Conservation (phyloP, 2,797 vertebrate genomes). For the Mormyrops boulengeri region DNA sequence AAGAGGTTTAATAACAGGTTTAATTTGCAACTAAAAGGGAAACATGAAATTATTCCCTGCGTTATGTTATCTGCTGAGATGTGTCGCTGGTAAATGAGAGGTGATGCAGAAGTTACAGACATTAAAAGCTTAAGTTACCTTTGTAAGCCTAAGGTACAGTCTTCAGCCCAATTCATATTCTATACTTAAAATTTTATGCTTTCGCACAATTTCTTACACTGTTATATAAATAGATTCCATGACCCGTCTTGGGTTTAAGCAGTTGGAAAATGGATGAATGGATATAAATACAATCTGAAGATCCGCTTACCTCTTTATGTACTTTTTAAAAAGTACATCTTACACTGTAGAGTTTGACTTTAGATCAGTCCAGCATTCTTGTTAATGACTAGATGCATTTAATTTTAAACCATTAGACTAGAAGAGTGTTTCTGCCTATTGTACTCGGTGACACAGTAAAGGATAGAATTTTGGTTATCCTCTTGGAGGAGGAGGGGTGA, state of each 20-base stretch:
- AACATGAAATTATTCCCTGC: not conserved
- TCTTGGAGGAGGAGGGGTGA: not conserved
- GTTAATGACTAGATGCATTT: not conserved
- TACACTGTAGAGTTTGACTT: not conserved
- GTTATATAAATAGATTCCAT: not conserved
- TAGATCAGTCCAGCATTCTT: not conserved
- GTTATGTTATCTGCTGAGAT: not conserved
- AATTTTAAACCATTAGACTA: not conserved
- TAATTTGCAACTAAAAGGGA: constrained; percentile 4
- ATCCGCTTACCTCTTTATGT: not conserved
- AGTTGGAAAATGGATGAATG: not conserved
- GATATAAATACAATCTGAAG: not conserved
- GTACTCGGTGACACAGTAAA: not conserved
- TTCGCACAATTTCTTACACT: not conserved
- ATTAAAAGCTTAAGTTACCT: not conserved
- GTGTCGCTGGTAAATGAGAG: not conserved
- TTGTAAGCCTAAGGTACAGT: not conserved
- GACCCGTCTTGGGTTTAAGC: not conserved
- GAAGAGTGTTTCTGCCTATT: not conserved
- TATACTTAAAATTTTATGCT: not conserved
- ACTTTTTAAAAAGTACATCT: not conserved
- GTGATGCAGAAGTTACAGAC: not conserved
- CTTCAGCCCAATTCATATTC: not conserved
- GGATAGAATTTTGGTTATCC: not conserved
- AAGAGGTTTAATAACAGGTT: not conserved